Evolutionary conservation across 2,113 vertebrate genomes (phyloP).

Genomic region (Platichthys flesus): DNA sequence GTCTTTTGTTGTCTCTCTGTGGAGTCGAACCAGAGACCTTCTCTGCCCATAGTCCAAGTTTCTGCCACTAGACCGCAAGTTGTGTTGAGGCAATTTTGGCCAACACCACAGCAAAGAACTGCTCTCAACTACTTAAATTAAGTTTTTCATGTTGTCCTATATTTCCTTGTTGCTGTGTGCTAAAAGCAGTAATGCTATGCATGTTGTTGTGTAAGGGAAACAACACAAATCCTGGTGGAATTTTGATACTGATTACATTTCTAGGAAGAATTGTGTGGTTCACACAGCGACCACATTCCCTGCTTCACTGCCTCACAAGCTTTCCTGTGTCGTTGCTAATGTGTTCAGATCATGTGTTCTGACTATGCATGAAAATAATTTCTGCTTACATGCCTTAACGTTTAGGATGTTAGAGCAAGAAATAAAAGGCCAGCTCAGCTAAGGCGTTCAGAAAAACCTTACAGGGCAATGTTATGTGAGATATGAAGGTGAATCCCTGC

Average conservation of each 20-base stretch:
- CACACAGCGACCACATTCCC: not conserved
- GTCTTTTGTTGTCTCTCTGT: too few relatives aligned
- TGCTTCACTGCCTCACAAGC: constrained; percentile 21
- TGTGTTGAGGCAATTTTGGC: not conserved
- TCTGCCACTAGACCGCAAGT: too few relatives aligned
- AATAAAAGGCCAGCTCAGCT: not conserved
- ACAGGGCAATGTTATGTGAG: not conserved
- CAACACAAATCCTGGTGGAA: not conserved
- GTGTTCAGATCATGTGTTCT: constrained; percentile 25
- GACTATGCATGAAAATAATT: not conserved
- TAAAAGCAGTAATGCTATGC: not conserved
- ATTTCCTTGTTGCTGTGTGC: not conserved
- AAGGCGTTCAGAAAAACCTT: not conserved
- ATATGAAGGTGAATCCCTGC: not conserved
- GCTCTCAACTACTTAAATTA: too few relatives aligned
- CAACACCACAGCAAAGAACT: not conserved
- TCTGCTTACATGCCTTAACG: not conserved
- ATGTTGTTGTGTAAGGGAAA: not conserved
- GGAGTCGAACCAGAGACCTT: too few relatives aligned
- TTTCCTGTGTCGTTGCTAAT: constrained; percentile 5
- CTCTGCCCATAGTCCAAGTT: too few relatives aligned
- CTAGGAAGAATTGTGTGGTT: not conserved
- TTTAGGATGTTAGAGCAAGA: constrained; percentile 1
- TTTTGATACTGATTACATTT: not conserved
- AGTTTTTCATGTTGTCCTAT: not conserved